Conservation (phyloP, 37 sponge, comb jelly and placozoan species). For the Theonella swinhoei region DNA sequence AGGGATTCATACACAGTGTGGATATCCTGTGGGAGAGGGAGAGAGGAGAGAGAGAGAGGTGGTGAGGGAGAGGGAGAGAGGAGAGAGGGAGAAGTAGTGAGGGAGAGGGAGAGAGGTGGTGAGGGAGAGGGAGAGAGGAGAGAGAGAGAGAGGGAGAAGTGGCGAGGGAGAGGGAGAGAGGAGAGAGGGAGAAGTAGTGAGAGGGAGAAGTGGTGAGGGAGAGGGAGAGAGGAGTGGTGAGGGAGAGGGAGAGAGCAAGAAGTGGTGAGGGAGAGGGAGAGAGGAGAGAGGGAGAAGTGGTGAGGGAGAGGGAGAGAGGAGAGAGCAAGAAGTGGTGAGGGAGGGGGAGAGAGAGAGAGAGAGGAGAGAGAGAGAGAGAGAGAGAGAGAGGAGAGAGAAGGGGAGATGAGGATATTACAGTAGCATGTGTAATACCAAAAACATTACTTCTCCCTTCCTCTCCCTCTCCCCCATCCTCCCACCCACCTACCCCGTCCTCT, state of each 20-base stretch:
- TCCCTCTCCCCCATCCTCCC: background rate
- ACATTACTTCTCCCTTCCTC: background rate
- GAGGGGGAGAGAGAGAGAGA: background rate
- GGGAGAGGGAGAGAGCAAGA: background rate
- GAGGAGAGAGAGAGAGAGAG: background rate
- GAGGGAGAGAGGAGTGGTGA: conserved; percentile 6
- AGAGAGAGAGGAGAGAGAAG: background rate
- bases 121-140: too few relatives aligned
- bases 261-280: background rate
- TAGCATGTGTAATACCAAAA: background rate
- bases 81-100: background rate
- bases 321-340: too few relatives aligned
- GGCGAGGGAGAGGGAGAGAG: too few relatives aligned
- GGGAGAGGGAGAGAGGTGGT: too few relatives aligned
- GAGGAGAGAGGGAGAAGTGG: background rate
- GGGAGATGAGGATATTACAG: background rate
- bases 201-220: background rate
- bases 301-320: too few relatives aligned
- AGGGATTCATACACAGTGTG: background rate
- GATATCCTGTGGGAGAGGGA: conserved; percentile 7
- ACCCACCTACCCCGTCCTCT: conserved; percentile 41
- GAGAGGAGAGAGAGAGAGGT: too few relatives aligned
- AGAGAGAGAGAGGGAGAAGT: too few relatives aligned
- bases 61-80: background rate
- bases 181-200: too few relatives aligned